phyloP scores from a whole-genome alignment of 2,888 invertebrate genomes.

The Rhogogaster chlorosoma region DNA sequence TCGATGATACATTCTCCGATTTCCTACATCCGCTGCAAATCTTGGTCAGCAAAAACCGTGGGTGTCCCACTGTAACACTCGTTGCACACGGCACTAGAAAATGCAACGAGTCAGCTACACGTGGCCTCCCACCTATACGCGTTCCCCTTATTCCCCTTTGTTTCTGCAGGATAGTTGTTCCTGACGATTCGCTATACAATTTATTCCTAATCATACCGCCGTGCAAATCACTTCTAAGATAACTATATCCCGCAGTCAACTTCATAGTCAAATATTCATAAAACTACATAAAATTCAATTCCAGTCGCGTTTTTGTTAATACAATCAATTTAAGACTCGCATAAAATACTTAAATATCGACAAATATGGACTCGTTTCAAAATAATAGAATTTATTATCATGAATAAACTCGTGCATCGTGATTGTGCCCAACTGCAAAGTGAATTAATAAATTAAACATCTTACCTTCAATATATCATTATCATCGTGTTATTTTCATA shows the following conservation, averaged over 20 bases:
- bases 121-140: not conserved
- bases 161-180: not conserved
- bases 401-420: not conserved
- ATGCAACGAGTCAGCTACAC: not conserved
- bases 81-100: not conserved
- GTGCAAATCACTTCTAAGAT: not conserved
- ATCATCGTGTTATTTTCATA: not conserved
- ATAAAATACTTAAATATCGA: not conserved
- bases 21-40: not conserved
- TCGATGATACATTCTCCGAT: not conserved
- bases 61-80: not conserved
- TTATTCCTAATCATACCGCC: not conserved
- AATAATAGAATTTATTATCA: not conserved
- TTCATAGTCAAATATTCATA: not conserved
- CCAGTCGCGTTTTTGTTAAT: not conserved
- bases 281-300: not conserved
- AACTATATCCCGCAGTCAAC: too few relatives aligned
- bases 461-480: not conserved
- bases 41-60: not conserved
- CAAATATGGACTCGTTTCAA: not conserved
- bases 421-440: not conserved
- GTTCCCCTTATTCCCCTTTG: not conserved
- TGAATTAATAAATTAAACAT: not conserved
- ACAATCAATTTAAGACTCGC: not conserved
- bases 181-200: not conserved